Conservation (phyloP, 35 echinoderm and acorn worm genomes). For the Anneissia japonica region DNA sequence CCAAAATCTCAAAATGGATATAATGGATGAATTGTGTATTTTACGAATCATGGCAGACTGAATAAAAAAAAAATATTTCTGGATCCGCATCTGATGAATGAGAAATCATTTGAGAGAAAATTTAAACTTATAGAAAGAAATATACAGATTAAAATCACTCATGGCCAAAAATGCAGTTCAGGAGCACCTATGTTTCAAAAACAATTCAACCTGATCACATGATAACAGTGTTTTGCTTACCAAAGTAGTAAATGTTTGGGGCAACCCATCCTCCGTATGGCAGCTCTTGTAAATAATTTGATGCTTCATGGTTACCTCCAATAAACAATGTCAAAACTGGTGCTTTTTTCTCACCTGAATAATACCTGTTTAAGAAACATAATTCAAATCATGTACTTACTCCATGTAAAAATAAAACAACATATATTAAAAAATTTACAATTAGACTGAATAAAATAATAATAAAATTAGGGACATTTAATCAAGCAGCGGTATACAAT, state of each 20-base stretch:
- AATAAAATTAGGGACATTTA: not conserved
- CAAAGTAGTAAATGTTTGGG: slow-evolving; percentile 89
- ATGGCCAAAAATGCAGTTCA: too few species aligned
- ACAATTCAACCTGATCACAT: too few species aligned
- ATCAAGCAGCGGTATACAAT: not conserved
- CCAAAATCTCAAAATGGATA: too few species aligned
- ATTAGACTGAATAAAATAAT: not conserved
- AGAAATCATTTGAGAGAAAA: too few species aligned
- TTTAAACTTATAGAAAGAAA: too few species aligned
- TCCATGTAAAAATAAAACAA: not conserved
- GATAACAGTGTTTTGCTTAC: slow-evolving; percentile 40
- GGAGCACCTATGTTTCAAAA: too few species aligned
- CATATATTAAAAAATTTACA: not conserved
- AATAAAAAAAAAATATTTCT: too few species aligned
- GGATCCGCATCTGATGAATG: too few species aligned
- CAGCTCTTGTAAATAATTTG: slow-evolving; percentile 82
- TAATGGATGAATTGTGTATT: too few species aligned
- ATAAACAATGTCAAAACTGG: slow-evolving; percentile 87
- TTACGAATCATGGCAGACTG: too few species aligned
- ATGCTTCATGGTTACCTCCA: slow-evolving; percentile 95
- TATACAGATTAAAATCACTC: too few species aligned
- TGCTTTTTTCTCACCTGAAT: slow-evolving; percentile 91
- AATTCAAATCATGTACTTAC: not conserved
- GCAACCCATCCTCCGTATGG: slow-evolving; percentile 91
- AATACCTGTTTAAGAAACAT: slow-evolving; percentile 62